Percentiles rank a stretch among this genome's conserved stretches.
Evolutionary conservation across 2,797 vertebrate species (phyloP).

Genomic region (Alectoris magna): DNA sequence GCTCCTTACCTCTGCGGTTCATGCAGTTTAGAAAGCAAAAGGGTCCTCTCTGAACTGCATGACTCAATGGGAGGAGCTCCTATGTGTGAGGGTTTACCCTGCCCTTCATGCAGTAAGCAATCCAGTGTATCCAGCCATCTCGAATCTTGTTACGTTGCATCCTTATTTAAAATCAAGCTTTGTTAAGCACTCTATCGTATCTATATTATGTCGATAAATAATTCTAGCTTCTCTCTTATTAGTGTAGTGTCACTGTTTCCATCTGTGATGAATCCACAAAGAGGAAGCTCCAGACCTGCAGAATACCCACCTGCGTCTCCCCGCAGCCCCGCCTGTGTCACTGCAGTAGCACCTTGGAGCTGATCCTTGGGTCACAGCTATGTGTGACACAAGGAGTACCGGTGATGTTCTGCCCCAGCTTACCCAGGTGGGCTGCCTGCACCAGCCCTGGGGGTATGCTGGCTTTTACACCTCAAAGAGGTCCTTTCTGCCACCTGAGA

Average conservation of each 20-base stretch:
- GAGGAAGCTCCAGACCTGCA: not conserved
- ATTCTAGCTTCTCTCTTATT: not conserved
- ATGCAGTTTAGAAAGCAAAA: no score
- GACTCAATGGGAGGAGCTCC: no score
- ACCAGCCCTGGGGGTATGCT: rapidly evolving
- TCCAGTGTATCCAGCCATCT: no score
- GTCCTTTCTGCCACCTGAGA: rapidly evolving
- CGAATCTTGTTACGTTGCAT: no score
- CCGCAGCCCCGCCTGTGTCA: not conserved
- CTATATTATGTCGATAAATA: no score
- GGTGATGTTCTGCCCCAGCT: not conserved
- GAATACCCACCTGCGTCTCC: not conserved
- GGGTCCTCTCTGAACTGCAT: no score
- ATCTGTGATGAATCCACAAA: not conserved
- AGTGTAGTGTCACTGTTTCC: not conserved
- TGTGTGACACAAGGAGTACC: rapidly evolving
- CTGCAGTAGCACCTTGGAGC: not conserved
- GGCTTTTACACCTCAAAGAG: not conserved
- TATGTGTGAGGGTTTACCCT: no score
- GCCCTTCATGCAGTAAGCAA: no score
- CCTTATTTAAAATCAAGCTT: no score
- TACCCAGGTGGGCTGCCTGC: not conserved
- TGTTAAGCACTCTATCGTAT: no score
- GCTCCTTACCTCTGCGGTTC: no score
- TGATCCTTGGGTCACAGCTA: not conserved